Evolutionary conservation across 1,140 invertebrate genomes (phyloP).

Genomic region (Heterodera schachtii): DNA sequence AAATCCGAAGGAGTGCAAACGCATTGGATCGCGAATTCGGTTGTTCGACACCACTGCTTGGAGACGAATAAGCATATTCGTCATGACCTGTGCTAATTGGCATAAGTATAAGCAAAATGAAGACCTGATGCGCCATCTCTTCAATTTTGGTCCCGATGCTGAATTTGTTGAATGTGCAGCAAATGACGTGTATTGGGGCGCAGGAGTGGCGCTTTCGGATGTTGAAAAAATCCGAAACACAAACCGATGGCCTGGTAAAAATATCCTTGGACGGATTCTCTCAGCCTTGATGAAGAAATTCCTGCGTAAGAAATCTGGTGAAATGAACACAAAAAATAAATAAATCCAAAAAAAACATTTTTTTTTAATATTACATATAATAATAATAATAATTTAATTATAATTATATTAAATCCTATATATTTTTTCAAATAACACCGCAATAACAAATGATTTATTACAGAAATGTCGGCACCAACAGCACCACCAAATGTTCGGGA

Average conservation of each 20-base stretch:
- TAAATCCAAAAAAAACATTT: no score
- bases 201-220: not conserved
- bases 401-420: no score
- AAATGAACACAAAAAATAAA: no score
- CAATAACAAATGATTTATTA: no score
- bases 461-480: no score
- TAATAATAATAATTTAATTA: no score
- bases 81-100: constrained; percentile 6
- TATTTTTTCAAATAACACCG: no score
- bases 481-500: no score
- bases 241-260: constrained; percentile 3
- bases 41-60: not conserved
- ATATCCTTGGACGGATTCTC: constrained; percentile 14
- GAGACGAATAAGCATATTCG: not conserved
- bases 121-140: not conserved
- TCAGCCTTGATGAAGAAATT: not conserved
- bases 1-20: not conserved
- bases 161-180: constrained; percentile 12
- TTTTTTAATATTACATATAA: no score
- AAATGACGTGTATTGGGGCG: constrained; percentile 6
- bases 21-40: not conserved
- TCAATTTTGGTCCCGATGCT: not conserved
- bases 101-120: constrained; percentile 11
- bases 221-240: not conserved
- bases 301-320: no score